These are phyloP conservation scores for Ricordea florida DNA, from an alignment of 92 coral and sea anemone species.

Conservation along the genomic window DNA sequence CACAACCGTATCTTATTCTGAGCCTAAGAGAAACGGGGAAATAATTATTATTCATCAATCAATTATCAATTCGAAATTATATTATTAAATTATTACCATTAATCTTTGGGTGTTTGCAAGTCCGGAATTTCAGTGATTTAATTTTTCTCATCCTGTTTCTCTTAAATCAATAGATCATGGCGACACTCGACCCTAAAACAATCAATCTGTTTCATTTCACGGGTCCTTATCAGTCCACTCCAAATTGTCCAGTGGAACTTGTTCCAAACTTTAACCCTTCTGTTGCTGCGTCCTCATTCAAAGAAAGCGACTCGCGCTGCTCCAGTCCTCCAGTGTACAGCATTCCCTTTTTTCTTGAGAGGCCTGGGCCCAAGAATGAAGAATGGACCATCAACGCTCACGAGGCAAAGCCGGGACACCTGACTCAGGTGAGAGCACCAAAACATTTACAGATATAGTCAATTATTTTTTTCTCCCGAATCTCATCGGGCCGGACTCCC, in stretches of 20 bases:
- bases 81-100: background rate
- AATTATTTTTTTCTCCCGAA: too few species aligned
- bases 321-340: constrained; percentile 42
- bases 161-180: constrained; percentile 58
- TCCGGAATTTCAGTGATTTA: background rate
- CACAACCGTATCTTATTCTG: too few species aligned
- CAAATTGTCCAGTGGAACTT: constrained; percentile 83
- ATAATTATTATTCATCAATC: too few species aligned
- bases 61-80: too few species aligned
- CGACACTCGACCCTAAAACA: constrained; percentile 78
- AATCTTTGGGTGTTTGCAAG: background rate
- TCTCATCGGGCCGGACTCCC: too few species aligned
- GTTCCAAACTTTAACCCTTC: constrained; percentile 85
- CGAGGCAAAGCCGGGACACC: constrained; percentile 95
- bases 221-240: constrained; percentile 73
- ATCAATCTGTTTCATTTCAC: constrained; percentile 76
- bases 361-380: constrained; percentile 81
- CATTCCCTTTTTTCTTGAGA: constrained; percentile 88
- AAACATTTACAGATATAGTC: background rate
- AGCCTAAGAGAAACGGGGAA: too few species aligned
- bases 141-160: background rate
- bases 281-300: constrained; percentile 68
- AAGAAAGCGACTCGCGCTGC: constrained; percentile 46
- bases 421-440: constrained; percentile 68
- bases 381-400: constrained; percentile 94